Evolutionary conservation across 2,797 vertebrate genomes (phyloP).

Genomic region (Myiotriccus ornatus): DNA sequence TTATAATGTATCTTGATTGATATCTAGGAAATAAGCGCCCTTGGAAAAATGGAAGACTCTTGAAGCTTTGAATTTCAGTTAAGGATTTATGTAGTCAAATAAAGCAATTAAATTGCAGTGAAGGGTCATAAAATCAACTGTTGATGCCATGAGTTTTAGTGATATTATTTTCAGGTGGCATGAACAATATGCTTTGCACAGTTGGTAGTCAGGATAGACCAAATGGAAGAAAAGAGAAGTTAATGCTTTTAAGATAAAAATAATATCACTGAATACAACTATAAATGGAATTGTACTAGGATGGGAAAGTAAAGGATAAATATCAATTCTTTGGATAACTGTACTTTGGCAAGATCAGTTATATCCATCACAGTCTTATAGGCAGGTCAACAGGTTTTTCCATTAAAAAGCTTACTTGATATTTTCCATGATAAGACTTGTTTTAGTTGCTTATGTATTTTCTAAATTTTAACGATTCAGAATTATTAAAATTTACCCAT

Average conservation of each 20-base stretch:
- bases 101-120: constrained; percentile 17
- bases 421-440: background rate
- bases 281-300: background rate
- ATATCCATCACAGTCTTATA: background rate
- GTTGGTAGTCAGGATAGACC: background rate
- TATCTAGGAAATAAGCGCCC: background rate
- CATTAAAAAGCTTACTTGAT: background rate
- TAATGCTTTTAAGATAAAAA: background rate
- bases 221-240: background rate
- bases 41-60: background rate
- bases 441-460: background rate
- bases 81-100: constrained; percentile 8
- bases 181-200: background rate
- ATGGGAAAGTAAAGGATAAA: background rate
- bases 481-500: background rate
- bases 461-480: background rate
- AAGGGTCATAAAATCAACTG: constrained; percentile 3
- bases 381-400: background rate
- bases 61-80: background rate
- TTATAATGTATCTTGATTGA: background rate
- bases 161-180: background rate
- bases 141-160: background rate
- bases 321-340: background rate
- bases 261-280: background rate
- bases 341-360: background rate